A percentile compares a stretch with the other conserved stretches of the same genome.
These are phyloP conservation scores for Pipa parva DNA, from an alignment of 2,113 vertebrate species.

Conservation along the genomic window DNA sequence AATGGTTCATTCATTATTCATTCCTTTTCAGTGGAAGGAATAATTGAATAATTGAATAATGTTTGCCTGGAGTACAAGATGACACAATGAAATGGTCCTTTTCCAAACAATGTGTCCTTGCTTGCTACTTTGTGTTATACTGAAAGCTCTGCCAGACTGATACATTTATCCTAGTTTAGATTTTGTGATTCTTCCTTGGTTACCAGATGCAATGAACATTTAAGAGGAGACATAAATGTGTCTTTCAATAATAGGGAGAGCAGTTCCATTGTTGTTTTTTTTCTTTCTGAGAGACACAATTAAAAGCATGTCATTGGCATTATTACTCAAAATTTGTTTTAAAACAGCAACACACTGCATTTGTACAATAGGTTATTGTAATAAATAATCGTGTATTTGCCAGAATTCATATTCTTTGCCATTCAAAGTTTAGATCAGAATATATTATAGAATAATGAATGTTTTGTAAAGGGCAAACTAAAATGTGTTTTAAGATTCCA, in stretches of 20 bases:
- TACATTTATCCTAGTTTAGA: not conserved
- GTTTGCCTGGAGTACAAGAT: slow-evolving; percentile 8
- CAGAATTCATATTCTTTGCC: no score
- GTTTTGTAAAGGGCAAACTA: no score
- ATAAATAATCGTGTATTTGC: no score
- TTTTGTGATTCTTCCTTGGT: not conserved
- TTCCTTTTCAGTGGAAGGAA: slow-evolving; percentile 20
- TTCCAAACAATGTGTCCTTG: not conserved
- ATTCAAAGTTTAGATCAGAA: no score
- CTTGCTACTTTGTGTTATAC: not conserved
- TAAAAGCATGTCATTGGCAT: not conserved
- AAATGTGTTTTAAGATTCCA: no score
- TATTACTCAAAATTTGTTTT: not conserved
- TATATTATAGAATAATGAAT: no score
- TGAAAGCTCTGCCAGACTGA: not conserved
- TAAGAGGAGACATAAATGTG: not conserved
- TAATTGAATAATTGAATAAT: slow-evolving; percentile 19
- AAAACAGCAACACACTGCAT: not conserved
- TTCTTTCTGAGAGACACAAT: no score
- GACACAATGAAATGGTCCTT: slow-evolving; percentile 11
- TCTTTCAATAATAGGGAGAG: not conserved
- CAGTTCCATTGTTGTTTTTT: not conserved
- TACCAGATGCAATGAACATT: not conserved
- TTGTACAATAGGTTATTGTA: not conserved
- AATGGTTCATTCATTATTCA: slow-evolving; percentile 24